phyloP scores from a whole-genome alignment of 2,797 vertebrate genomes.

The Malurus leucopterus region DNA sequence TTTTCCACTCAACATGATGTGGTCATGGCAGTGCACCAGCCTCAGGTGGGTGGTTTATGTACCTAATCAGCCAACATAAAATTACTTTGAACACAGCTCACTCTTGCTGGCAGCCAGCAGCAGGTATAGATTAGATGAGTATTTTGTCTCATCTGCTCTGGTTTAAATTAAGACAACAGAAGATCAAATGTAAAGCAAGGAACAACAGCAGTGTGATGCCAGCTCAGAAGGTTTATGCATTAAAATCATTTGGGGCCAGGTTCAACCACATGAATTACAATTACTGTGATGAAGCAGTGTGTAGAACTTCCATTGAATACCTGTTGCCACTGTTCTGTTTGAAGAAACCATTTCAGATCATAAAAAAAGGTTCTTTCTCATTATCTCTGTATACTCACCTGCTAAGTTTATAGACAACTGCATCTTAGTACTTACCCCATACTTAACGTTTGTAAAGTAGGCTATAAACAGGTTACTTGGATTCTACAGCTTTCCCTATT shows the following conservation, averaged over 20 bases:
- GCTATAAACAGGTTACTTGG: not conserved
- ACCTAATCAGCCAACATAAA: conserved; percentile 46
- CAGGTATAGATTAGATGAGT: not conserved
- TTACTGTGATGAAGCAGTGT: not conserved
- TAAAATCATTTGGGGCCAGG: not conserved
- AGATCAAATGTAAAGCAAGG: conserved; percentile 18
- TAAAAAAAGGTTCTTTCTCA: not conserved
- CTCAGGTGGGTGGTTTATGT: conserved; percentile 25
- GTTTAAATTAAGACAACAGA: conserved; percentile 28
- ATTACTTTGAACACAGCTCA: conserved; percentile 36
- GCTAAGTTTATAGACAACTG: not conserved
- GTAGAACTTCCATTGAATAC: not conserved
- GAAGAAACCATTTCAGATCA: not conserved
- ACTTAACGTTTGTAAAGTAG: not conserved
- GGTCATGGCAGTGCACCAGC: not conserved
- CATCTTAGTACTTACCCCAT: not conserved
- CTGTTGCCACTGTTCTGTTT: not conserved
- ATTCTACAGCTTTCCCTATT: not conserved
- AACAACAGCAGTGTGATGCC: not conserved
- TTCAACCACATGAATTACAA: not conserved
- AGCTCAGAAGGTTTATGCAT: not conserved
- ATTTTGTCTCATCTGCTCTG: not conserved
- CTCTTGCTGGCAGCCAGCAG: not conserved
- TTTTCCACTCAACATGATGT: conserved; percentile 7
- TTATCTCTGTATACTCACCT: not conserved